phyloP scores from a whole-genome alignment of 2,113 vertebrate genomes.

The Corynorhinus townsendii region DNA sequence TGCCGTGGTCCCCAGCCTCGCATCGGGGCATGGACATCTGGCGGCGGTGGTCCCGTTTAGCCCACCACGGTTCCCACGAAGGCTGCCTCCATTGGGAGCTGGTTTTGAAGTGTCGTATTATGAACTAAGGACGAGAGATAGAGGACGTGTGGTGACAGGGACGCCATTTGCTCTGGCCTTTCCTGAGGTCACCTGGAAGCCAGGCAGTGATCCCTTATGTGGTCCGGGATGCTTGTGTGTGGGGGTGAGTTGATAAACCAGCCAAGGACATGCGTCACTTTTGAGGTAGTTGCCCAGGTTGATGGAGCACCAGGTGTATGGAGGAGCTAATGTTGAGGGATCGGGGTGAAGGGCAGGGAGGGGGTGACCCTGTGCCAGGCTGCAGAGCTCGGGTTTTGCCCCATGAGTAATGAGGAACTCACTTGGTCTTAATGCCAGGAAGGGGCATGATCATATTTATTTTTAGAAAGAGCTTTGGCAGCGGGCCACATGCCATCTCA shows the following conservation, averaged over 20 bases:
- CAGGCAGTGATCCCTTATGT: accelerated
- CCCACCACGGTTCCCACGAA: background rate
- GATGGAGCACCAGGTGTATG: accelerated
- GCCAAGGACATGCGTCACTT: background rate
- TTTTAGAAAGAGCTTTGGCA: background rate
- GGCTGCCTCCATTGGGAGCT: background rate
- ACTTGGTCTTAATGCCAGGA: background rate
- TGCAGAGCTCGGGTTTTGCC: background rate
- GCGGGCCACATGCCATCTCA: background rate
- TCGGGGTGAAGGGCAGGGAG: background rate
- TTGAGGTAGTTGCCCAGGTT: background rate
- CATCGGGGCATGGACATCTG: accelerated
- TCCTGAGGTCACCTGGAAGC: background rate
- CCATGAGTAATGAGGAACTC: background rate
- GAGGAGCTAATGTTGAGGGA: background rate
- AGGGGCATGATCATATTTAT: background rate
- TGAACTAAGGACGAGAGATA: background rate
- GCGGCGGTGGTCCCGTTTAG: background rate
- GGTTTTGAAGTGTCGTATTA: background rate
- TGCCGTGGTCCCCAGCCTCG: background rate
- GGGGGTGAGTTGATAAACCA: background rate
- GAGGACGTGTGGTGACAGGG: background rate
- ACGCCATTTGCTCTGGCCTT: background rate
- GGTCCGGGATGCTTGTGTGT: background rate
- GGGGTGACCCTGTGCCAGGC: background rate